phyloP scores from a whole-genome alignment of 1,140 invertebrate genomes.

The Nymphalis io region DNA sequence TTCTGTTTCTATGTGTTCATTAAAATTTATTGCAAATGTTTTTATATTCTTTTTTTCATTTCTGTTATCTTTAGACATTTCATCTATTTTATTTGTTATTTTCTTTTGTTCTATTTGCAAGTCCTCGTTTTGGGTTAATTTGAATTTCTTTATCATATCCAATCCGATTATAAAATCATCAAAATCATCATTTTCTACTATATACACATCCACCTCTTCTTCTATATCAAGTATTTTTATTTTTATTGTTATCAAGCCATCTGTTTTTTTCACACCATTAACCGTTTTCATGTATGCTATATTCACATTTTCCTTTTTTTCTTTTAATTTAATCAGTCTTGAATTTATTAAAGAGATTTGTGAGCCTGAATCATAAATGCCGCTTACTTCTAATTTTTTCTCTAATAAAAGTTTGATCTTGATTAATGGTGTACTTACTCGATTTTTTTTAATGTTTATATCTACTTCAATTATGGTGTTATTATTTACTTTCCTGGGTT shows the following conservation, averaged over 20 bases:
- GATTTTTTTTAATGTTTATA: conserved; percentile 52
- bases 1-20: conserved; percentile 27
- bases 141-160: conserved; percentile 38
- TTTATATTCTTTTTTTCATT: conserved; percentile 25
- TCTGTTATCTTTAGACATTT: conserved; percentile 21
- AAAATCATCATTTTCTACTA: conserved; percentile 1
- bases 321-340: conserved; percentile 44
- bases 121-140: conserved; percentile 37
- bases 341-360: conserved; percentile 50
- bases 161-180: background rate
- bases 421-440: conserved; percentile 54
- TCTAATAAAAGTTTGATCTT: conserved; percentile 50
- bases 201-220: conserved; percentile 11
- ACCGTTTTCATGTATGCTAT: conserved; percentile 25
- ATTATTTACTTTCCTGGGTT: conserved; percentile 7
- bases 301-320: conserved; percentile 38
- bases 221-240: conserved; percentile 20
- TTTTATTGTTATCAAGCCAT: conserved; percentile 27
- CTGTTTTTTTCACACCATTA: conserved; percentile 47
- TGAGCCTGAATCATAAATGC: conserved; percentile 52
- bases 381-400: conserved; percentile 40
- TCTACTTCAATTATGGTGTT: conserved; percentile 38
- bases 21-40: conserved; percentile 24
- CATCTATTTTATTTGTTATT: conserved; percentile 28
- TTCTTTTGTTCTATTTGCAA: conserved; percentile 38